A percentile compares a stretch with the other conserved stretches of the same genome.
phyloP scores from a whole-genome alignment of 2,113 vertebrate species.

The Oryzias curvinotus region DNA sequence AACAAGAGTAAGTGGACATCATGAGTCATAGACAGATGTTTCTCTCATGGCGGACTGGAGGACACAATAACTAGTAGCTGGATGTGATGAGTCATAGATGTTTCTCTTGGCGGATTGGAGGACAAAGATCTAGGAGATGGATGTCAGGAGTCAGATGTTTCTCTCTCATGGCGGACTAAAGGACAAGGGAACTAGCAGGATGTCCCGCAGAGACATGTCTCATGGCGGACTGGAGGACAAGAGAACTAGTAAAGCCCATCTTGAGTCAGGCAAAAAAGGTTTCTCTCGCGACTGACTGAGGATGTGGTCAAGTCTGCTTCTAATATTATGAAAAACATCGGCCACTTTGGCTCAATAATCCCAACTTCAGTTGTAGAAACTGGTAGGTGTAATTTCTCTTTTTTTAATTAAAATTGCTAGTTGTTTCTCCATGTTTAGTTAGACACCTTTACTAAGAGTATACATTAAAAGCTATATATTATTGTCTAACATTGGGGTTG shows the following conservation, averaged over 20 bases:
- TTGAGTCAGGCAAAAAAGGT: conserved; percentile 9
- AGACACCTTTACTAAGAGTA: background rate
- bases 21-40: conserved; percentile 36
- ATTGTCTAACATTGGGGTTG: too few relatives aligned
- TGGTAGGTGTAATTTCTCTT: conserved; percentile 61
- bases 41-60: conserved; percentile 51
- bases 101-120: too few relatives aligned
- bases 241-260: conserved; percentile 39
- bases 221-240: conserved; percentile 56
- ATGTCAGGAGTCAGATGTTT: background rate
- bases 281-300: conserved; percentile 40
- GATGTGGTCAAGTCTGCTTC: conserved; percentile 61
- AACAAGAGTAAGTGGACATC: conserved; percentile 15
- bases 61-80: conserved; percentile 7
- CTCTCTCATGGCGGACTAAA: conserved; percentile 37
- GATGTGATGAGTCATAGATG: conserved; percentile 1
- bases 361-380: conserved; percentile 52
- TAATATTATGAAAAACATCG: conserved; percentile 44
- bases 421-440: background rate
- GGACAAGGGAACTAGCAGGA: conserved; percentile 30
- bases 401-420: background rate
- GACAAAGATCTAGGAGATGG: too few relatives aligned
- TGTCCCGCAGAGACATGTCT: conserved; percentile 34
- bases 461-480: too few relatives aligned
- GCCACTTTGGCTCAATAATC: conserved; percentile 62